phyloP scores from a whole-genome alignment of 2,888 invertebrate genomes.

The Cerceris rybyensis region DNA sequence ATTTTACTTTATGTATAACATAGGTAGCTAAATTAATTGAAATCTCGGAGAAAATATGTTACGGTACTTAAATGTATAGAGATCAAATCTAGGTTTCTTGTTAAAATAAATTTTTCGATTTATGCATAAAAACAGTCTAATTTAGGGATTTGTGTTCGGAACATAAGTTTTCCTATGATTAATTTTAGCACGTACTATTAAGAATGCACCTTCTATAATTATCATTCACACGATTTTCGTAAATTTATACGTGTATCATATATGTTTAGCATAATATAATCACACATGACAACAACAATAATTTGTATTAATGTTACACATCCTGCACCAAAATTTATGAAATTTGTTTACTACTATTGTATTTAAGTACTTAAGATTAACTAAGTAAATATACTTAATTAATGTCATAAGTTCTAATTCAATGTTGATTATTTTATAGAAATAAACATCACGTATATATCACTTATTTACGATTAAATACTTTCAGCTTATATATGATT shows the following conservation, averaged over 20 bases:
- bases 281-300: background rate
- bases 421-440: slow-evolving; percentile 1
- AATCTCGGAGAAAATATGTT: slow-evolving; percentile 13
- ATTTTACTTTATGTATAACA: slow-evolving; percentile 18
- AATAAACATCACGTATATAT: slow-evolving; percentile 3
- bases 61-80: slow-evolving; percentile 26
- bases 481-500: background rate
- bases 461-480: slow-evolving; percentile 9
- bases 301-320: slow-evolving; percentile 11
- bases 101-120: background rate
- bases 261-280: too few species aligned
- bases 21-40: background rate
- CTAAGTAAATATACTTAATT: slow-evolving; percentile 41
- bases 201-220: background rate
- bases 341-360: slow-evolving; percentile 10
- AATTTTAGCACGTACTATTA: background rate
- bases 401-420: slow-evolving; percentile 13
- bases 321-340: background rate
- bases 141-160: too few species aligned
- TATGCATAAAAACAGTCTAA: background rate
- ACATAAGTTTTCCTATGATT: too few species aligned
- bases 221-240: too few species aligned
- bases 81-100: background rate
- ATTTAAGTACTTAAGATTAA: slow-evolving; percentile 46
- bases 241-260: too few species aligned